Base-by-base conservation (phyloP, 2,888 invertebrate species). In the Leucophora obtusa region DNA sequence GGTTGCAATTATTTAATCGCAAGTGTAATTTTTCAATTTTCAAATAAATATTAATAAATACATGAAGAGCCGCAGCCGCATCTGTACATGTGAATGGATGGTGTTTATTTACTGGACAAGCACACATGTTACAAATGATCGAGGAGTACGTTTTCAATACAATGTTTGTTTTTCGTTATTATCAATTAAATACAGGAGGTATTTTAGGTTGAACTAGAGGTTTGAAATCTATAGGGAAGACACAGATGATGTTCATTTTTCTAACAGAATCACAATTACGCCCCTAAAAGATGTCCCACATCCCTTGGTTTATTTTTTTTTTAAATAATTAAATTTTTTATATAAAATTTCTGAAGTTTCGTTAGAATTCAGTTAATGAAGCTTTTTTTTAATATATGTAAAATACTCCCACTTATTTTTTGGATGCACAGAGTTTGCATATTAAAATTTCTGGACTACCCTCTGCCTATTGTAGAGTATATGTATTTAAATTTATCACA, bases 11-110 rank as follows among this genome's bases (percentile, higher is more conserved):
- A 81, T 77, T 81, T 73, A 77, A 81, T 77, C 62, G 69, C 68
- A 76, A 69, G 72, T 81, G 76, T 73, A 81, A 81, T 69, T 81
- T 81, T 73, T 68, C 80, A 76, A 81, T 81, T 76, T 76, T 69
- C 21, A 63, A 53, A 69, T 76, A 65, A 53, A 69, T 76, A 65
- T 68, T 72, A 17, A 58, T 58, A 51, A 17, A 62, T 58, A 51
- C 58, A 74, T 47, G 6, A 28, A 28, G 1, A 28, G 28, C 28
- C 28, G 28, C 7, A 28, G 28, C 7, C 28, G 28, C 28, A 6
- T 3, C 3, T 28, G 28, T 5, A 43, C 24, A 56, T 56, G 7
- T 43, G 66, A 54, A 21, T 21, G n/a, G 38, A 11, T 47, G n/a
- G n/a, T 47, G 14, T 38, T 38, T 38, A 14, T 38, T 38, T 38